These are phyloP conservation scores for Smutsia temminckii DNA, from an alignment of 2,797 vertebrate genomes.

Conservation along the genomic window DNA sequence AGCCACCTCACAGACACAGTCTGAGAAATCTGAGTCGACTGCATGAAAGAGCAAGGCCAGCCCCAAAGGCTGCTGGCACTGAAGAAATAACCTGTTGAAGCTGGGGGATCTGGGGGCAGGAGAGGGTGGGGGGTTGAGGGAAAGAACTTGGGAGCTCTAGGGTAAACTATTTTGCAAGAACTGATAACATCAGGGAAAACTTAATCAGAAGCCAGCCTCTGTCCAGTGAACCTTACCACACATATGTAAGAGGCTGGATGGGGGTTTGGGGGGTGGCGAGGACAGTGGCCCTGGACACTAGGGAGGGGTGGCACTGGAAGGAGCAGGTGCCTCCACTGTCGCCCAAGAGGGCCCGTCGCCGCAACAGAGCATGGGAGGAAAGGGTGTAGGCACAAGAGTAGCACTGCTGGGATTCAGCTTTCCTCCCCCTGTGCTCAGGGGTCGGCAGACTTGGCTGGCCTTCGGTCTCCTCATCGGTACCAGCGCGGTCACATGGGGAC, in stretches of 20 bases:
- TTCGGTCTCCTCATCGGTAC: neutral
- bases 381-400: neutral
- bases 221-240: neutral
- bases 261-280: no score
- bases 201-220: neutral
- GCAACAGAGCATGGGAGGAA: neutral
- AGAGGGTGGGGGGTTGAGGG: no score
- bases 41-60: neutral
- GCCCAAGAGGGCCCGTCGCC: accelerated
- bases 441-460: neutral
- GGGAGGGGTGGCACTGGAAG: neutral
- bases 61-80: neutral
- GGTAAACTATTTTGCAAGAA: neutral
- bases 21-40: neutral
- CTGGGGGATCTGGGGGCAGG: no score
- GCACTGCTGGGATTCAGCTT: neutral
- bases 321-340: accelerated
- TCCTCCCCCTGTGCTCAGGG: neutral
- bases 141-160: no score
- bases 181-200: neutral
- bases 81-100: neutral
- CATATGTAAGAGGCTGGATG: neutral
- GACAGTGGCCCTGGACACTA: neutral
- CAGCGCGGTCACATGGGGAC: neutral
- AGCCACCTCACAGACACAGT: neutral